Evolutionary conservation across 2,797 vertebrate genomes (phyloP), one percentile per base, ranked within the genome.

Genomic region (Poecilia velifera): DNA sequence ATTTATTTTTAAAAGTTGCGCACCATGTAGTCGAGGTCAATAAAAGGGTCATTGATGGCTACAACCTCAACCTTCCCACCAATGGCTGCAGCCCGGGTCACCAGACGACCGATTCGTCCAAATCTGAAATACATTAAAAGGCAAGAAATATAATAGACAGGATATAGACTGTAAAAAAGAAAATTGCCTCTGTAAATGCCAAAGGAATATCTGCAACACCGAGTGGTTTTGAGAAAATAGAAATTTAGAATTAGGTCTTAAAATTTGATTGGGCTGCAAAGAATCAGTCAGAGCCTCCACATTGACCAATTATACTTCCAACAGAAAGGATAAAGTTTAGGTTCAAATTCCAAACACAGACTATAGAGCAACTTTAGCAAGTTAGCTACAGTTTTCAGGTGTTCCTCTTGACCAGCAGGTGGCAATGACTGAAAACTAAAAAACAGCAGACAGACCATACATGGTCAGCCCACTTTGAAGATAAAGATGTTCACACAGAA

Each of bases 1-100:
- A 51, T 22, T 51, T 8, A 53, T 22, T 53, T 53, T 34, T 31
- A 62, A 34, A 59, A 59, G 39, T 34, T 43, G 34, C 96, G 95
- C 82, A 97, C 98, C 98, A 99, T 99, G 95, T 99, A 99, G 25
- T 97, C 95, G 91, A 99, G 95, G 87, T 99, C 97, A 73, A 99
- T 99, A 95, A 99, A 99, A 0, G 98, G 98, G 90, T 99, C 98
- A 25, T 99, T 99, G 94, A 99, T 99, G 57, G 98, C 98, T 16
- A 98, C 97, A 72, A 99, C 73, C 0, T 97, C 86, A 51, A 97
- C 96, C 84, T 97, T 97, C 87, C 93, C 96, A 81, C 92, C 94
- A 0, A 1, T 4, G 86, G 97, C 25, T 0, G 93, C 97, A 88
- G 98, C 97, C 71, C 98, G 96, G 90, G 96, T 97, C 89, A 98